Evolutionary conservation across 2,888 invertebrate species (phyloP).

Genomic region (Phlogophora meticulosa): DNA sequence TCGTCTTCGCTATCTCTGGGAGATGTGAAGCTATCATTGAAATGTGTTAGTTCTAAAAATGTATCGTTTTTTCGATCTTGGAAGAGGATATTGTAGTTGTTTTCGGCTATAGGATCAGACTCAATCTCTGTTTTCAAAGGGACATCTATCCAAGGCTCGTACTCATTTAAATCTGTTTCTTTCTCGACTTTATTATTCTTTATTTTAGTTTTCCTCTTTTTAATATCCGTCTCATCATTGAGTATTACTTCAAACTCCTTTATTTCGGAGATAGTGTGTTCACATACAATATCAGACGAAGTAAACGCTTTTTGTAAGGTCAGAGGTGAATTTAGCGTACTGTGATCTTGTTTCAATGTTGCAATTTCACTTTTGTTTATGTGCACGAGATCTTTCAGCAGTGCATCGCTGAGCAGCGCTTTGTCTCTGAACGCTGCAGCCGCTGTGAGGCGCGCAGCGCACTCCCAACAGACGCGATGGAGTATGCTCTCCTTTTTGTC

Average conservation of each 20-base stretch:
- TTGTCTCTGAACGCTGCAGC: slow-evolving; percentile 37
- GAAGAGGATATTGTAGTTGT: background rate
- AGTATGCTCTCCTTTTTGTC: background rate
- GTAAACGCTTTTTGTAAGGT: background rate
- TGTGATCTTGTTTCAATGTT: slow-evolving; percentile 17
- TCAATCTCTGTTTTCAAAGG: slow-evolving; percentile 26
- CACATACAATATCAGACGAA: slow-evolving; percentile 5
- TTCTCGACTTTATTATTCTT: background rate
- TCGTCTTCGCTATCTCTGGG: background rate
- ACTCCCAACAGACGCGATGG: slow-evolving; percentile 38
- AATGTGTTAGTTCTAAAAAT: background rate
- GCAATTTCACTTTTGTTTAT: slow-evolving; percentile 23
- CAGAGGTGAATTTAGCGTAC: slow-evolving; percentile 17
- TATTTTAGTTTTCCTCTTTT: background rate
- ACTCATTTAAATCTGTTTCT: background rate
- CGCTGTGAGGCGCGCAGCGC: slow-evolving; percentile 20
- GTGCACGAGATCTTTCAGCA: slow-evolving; percentile 26
- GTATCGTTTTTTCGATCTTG: slow-evolving; percentile 4
- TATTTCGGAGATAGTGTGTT: background rate
- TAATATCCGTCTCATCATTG: background rate
- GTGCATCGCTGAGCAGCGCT: slow-evolving; percentile 26
- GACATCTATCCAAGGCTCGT: slow-evolving; percentile 36
- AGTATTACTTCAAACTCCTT: background rate
- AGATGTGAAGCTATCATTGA: background rate
- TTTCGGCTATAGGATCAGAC: slow-evolving; percentile 39